Percentiles rank a stretch among this genome's conserved stretches.
Evolutionary conservation across 2,797 vertebrate species (phyloP).

Genomic region (Hippocampus kuda): DNA sequence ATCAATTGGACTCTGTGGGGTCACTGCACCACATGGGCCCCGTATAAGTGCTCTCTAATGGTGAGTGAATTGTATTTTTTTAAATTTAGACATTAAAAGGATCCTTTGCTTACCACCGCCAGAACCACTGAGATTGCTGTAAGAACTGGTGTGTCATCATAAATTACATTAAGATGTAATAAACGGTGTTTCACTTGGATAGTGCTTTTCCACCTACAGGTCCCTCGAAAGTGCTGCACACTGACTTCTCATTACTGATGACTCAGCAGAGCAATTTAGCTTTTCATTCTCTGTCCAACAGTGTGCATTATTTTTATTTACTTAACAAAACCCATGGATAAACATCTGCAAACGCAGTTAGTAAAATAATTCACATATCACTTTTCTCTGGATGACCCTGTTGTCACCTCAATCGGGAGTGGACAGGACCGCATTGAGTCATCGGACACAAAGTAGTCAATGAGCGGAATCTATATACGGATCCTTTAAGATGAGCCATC

Average conservation of each 20-base stretch:
- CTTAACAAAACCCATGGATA: not conserved
- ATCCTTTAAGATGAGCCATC: constrained; percentile 45
- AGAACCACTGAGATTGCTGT: not conserved
- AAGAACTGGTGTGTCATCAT: not conserved
- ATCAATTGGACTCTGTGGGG: not conserved
- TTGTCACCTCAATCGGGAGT: constrained; percentile 24
- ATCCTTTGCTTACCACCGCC: not conserved
- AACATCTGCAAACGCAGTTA: not conserved
- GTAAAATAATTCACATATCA: not conserved
- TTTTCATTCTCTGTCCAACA: not conserved
- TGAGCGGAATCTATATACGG: constrained; percentile 53
- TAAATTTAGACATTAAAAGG: not conserved
- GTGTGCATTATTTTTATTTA: not conserved
- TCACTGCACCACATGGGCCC: not conserved
- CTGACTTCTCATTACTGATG: too few species aligned
- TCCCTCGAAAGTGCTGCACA: too few species aligned
- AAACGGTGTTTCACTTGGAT: too few species aligned
- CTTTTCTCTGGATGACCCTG: constrained; percentile 43
- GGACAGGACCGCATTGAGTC: constrained; percentile 39
- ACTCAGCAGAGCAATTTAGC: not conserved
- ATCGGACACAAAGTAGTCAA: constrained; percentile 50
- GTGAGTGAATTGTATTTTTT: not conserved
- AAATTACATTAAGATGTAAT: not conserved
- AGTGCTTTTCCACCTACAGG: too few species aligned
- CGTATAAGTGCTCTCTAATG: not conserved